phyloP scores from a whole-genome alignment of 1,140 invertebrate genomes.

The Ericerus pela region DNA sequence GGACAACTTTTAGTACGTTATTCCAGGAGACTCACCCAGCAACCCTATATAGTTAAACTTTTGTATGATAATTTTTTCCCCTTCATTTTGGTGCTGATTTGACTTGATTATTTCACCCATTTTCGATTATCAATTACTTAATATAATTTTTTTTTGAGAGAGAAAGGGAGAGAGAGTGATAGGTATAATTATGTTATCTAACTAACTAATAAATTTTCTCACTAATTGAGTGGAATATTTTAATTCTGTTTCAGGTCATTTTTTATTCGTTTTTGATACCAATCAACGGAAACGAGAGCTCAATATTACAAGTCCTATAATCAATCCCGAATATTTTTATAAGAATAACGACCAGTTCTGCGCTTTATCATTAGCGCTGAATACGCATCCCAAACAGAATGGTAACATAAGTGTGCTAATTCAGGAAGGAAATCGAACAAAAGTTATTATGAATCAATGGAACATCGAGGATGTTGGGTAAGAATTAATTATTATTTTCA shows the following conservation, averaged over 20 bases:
- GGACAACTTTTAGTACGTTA: too few species aligned
- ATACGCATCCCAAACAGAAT: background rate
- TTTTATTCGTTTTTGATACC: background rate
- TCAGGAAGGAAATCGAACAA: slow-evolving; percentile 1
- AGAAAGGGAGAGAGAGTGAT: too few species aligned
- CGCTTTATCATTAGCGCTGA: background rate
- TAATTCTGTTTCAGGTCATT: slow-evolving; percentile 3
- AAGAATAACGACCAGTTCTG: background rate
- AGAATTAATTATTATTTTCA: background rate
- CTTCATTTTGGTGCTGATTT: too few species aligned
- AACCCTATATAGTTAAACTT: too few species aligned
- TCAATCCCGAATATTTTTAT: background rate
- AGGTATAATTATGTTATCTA: too few species aligned
- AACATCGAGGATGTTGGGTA: background rate
- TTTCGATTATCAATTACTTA: too few species aligned
- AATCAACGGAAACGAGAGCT: background rate
- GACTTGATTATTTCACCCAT: too few species aligned
- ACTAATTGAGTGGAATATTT: too few species aligned
- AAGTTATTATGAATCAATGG: background rate
- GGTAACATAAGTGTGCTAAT: slow-evolving; percentile 2
- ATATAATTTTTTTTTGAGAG: too few species aligned
- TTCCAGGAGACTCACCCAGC: too few species aligned
- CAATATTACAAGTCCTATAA: background rate
- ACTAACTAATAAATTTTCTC: too few species aligned
- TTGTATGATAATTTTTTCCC: too few species aligned